These are phyloP conservation scores for Argyrosomus regius DNA, from an alignment of 2,797 vertebrate genomes.

Conservation along the genomic window DNA sequence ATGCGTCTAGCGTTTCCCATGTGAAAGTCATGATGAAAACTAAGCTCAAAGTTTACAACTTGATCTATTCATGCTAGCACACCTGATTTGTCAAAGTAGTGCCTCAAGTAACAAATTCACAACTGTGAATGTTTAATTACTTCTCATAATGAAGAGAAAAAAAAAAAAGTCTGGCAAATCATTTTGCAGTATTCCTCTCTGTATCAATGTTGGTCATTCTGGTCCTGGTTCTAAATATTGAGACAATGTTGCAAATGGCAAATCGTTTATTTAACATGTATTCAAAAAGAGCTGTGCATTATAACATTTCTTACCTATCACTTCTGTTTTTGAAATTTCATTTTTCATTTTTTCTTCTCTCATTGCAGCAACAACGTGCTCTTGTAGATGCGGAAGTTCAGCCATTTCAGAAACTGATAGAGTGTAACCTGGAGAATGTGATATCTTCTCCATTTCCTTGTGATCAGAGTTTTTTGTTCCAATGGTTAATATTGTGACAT, in stretches of 20 bases:
- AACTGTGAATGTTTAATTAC: too few relatives aligned
- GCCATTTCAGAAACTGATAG: constrained; percentile 52
- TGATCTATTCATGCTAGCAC: too few relatives aligned
- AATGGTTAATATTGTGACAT: constrained; percentile 67
- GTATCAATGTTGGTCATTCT: too few relatives aligned
- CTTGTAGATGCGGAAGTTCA: constrained; percentile 56
- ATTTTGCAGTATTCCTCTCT: too few relatives aligned
- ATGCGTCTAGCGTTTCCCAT: too few relatives aligned
- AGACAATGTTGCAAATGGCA: too few relatives aligned
- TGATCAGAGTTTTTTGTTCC: constrained; percentile 65
- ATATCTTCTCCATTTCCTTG: constrained; percentile 63
- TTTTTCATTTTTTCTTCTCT: neutral
- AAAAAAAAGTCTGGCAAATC: too few relatives aligned
- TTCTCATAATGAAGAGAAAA: too few relatives aligned
- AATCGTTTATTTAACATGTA: too few relatives aligned
- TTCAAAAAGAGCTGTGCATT: too few relatives aligned
- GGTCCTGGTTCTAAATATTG: too few relatives aligned
- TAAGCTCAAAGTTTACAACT: neutral
- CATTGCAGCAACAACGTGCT: constrained; percentile 50
- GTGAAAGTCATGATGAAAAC: neutral
- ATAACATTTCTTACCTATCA: constrained; percentile 30
- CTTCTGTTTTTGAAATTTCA: constrained; percentile 17
- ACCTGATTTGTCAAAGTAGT: neutral
- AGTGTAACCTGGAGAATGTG: constrained; percentile 36
- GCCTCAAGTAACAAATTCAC: too few relatives aligned